Evolutionary conservation across 1,140 invertebrate species (phyloP), one percentile per base, ranked within the genome.

Genomic region (Magallana ariakensis): DNA sequence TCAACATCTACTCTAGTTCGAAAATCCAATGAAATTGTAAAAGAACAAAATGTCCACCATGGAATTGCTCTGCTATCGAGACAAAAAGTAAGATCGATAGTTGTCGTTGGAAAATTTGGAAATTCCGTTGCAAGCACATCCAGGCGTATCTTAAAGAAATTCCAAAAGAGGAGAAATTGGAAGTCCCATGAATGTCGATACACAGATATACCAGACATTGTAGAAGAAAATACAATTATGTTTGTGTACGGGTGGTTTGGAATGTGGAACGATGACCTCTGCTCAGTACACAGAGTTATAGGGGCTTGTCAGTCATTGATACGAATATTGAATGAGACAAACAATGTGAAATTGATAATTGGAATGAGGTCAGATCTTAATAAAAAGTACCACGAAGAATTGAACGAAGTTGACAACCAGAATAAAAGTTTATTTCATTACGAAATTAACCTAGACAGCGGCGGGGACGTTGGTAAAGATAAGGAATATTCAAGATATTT

Each of bases 161-260:
- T 75, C 33, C 9, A 13, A 13, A 9, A 75, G 26, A 4, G 13
- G 15, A 75, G 15, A 10, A 11, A 46, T 0, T 75, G 66, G 66
- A 75, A 22, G 0, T 11, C 66, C 22, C 6, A 13, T 9, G 66
- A 75, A 75, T 75, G 3, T 26, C 66, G 66, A 0, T 75, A 75
- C 33, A 75, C 66, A 75, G 26, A 75, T 26, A 75, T 75, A 46
- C 66, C 66, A 46, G 0, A 33, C 26, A 75, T 0, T 75, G 26
- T 75, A 0, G 26, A 75, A 26, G 66, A 75, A 22, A 46, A 75
- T 0, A 75, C 66, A 4, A 33, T 75, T 11, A 75, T 75, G 66
- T 75, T 75, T 75, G 66, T 75, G 26, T 75, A 75, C 6, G 66
- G 66, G 9, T 75, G 66, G 66, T 75, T 75, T 22, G 66, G 66